Conservation (phyloP, 2,113 vertebrate genomes). For the Grammomys surdaster region DNA sequence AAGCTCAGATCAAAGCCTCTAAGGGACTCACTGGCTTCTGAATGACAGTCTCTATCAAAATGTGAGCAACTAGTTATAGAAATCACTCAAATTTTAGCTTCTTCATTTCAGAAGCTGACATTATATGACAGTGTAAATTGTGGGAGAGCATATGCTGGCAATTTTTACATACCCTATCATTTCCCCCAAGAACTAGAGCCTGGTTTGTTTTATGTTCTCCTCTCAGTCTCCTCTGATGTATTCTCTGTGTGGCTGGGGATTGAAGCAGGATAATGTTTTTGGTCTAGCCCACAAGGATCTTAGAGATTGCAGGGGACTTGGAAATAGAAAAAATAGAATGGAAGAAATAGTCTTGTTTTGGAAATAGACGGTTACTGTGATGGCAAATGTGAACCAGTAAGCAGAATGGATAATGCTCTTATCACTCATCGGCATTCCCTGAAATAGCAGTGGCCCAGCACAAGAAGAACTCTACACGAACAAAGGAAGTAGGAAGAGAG, state of each 20-base stretch:
- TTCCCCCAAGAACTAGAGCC: neutral
- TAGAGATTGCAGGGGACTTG: neutral
- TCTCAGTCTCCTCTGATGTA: neutral
- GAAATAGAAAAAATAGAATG: neutral
- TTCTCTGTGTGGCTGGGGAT: neutral
- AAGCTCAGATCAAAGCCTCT: neutral
- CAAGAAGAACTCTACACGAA: neutral
- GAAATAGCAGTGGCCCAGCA: neutral
- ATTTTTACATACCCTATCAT: neutral
- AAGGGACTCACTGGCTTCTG: neutral
- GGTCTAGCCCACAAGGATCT: neutral
- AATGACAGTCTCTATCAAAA: neutral
- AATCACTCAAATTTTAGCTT: neutral
- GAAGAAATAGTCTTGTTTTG: neutral
- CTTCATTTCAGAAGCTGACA: neutral
- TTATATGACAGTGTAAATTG: neutral
- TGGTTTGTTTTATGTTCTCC: neutral
- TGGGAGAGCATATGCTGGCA: neutral
- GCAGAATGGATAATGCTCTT: neutral
- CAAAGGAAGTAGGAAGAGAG: neutral
- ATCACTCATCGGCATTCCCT: neutral
- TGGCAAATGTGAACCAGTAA: neutral
- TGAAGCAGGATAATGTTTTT: neutral
- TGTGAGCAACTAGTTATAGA: neutral
- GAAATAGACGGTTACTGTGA: neutral